Conservation (phyloP, 2,113 vertebrate species). For the Pimephales promelas region DNA sequence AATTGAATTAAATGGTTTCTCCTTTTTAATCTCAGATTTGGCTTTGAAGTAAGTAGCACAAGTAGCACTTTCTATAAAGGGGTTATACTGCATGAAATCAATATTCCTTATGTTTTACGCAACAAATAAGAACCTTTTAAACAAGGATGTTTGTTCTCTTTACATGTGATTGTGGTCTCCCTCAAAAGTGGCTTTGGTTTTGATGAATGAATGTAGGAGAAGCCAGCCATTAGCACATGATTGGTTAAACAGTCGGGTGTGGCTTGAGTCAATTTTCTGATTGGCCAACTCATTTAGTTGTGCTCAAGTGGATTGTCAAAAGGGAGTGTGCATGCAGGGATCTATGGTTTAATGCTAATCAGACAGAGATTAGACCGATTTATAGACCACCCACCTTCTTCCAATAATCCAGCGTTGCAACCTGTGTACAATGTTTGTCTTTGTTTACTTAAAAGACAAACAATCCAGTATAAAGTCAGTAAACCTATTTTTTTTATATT, state of each 20-base stretch:
- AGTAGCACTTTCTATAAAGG: background rate
- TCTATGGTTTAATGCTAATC: constrained; percentile 25
- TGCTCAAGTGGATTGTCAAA: background rate
- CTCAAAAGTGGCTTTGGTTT: background rate
- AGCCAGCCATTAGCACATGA: background rate
- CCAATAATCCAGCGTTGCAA: background rate
- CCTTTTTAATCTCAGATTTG: background rate
- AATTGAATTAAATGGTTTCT: background rate
- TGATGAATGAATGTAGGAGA: background rate
- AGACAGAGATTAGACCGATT: constrained; percentile 26
- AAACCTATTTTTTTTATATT: background rate
- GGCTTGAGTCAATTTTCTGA: background rate
- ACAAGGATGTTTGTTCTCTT: background rate
- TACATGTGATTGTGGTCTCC: background rate
- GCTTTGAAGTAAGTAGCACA: background rate
- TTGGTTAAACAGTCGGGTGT: constrained; percentile 5
- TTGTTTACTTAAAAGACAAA: background rate
- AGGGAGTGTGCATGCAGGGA: background rate
- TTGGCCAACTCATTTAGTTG: background rate
- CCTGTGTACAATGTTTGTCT: background rate
- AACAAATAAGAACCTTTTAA: background rate
- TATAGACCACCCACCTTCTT: constrained; percentile 15
- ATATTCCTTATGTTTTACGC: background rate
- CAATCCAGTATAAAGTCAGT: background rate
- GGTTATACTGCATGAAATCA: background rate